Percentiles rank a stretch among this genome's conserved stretches.
Conservation (phyloP, 53 echinoderm and acorn worm genomes). For the Echinometra lucunter region DNA sequence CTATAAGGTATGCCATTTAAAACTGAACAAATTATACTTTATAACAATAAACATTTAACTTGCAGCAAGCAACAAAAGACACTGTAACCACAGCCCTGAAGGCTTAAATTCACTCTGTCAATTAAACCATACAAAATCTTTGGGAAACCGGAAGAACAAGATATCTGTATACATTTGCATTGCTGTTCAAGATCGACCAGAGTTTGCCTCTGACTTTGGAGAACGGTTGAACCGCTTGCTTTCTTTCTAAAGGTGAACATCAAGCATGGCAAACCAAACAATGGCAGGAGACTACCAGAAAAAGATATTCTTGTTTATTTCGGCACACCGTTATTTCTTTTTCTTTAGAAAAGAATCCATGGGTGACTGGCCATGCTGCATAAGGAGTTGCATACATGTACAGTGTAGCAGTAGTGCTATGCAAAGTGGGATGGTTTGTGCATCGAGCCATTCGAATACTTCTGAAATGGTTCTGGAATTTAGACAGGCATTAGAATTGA, state of each 20-base stretch:
- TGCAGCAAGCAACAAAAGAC: not conserved
- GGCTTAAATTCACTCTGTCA: not conserved
- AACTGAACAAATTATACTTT: not conserved
- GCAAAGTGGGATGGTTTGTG: not conserved
- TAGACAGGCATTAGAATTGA: not conserved
- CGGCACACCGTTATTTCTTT: conserved; percentile 14
- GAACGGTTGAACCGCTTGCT: conserved; percentile 12
- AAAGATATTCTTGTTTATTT: not conserved
- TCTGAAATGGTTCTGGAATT: not conserved
- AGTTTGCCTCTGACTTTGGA: not conserved
- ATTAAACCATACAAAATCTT: not conserved
- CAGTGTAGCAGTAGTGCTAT: not conserved
- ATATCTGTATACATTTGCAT: not conserved
- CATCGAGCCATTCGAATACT: not conserved
- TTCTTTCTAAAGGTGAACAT: not conserved
- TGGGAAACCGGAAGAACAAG: not conserved
- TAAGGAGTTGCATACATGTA: not conserved
- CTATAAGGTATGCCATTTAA: not conserved
- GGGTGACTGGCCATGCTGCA: not conserved
- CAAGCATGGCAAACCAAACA: conserved; percentile 42
- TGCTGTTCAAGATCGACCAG: not conserved
- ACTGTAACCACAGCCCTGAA: not conserved
- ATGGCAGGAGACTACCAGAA: conserved; percentile 8
- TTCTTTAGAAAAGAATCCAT: conserved; percentile 10
- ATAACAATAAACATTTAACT: not conserved